Evolutionary conservation across 2,888 invertebrate genomes (phyloP).

Genomic region (Matsumyia berberina): DNA sequence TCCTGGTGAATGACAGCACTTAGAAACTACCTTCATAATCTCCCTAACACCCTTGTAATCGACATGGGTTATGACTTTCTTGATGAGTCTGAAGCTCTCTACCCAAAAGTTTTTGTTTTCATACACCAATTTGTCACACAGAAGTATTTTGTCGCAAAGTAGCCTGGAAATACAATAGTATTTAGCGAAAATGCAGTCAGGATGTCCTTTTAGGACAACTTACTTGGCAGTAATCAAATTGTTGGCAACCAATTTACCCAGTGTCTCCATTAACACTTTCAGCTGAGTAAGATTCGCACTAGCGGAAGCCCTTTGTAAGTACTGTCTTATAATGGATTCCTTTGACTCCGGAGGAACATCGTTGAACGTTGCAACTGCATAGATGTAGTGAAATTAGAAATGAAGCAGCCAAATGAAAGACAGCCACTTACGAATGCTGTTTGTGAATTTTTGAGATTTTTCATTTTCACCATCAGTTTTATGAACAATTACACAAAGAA

Average conservation of each 20-base stretch:
- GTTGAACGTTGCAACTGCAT: conserved; percentile 86
- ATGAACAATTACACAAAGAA: conserved; percentile 94
- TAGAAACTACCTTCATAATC: conserved; percentile 91
- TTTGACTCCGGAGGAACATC: conserved; percentile 89
- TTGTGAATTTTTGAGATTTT: conserved; percentile 88
- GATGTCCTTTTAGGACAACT: conserved; percentile 44
- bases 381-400: background rate
- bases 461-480: conserved; percentile 89
- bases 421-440: conserved; percentile 86
- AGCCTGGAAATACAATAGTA: conserved; percentile 85
- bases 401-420: background rate
- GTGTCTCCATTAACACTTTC: conserved; percentile 89
- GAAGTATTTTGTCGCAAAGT: conserved; percentile 94
- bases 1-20: conserved; percentile 73
- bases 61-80: conserved; percentile 94
- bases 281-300: conserved; percentile 91
- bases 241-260: conserved; percentile 90
- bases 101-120: conserved; percentile 95
- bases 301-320: conserved; percentile 89
- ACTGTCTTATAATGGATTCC: conserved; percentile 90
- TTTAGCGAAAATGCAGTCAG: background rate
- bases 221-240: conserved; percentile 91
- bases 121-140: conserved; percentile 92
- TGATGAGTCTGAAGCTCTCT: conserved; percentile 92
- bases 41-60: conserved; percentile 98